A percentile compares a stretch with the other conserved stretches of the same genome.
Conservation (phyloP, 2,888 invertebrate genomes). For the Perdita meconis region DNA sequence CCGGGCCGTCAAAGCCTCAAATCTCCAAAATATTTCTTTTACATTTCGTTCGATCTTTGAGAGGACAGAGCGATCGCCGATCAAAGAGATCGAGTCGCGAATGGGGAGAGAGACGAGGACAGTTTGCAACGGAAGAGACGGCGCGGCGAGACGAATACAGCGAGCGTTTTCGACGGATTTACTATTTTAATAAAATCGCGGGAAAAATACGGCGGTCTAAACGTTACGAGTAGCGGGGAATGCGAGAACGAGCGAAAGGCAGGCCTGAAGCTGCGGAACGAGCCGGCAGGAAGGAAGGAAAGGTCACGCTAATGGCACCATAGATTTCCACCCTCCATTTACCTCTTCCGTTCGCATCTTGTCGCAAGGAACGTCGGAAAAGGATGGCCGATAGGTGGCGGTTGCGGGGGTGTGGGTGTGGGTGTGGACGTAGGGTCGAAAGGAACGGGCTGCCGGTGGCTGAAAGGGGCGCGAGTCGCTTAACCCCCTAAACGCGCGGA, state of each 20-base stretch:
- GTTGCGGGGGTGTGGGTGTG: not conserved
- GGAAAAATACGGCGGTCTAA: conserved; percentile 46
- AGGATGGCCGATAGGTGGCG: conserved; percentile 33
- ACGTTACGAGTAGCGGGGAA: conserved; percentile 53
- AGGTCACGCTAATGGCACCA: conserved; percentile 71
- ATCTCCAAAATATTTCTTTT: too few relatives aligned
- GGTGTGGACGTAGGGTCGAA: conserved; percentile 8
- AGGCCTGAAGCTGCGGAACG: conserved; percentile 8
- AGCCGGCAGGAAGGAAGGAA: conserved; percentile 37
- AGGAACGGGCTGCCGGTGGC: conserved; percentile 55
- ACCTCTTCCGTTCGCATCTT: conserved; percentile 64
- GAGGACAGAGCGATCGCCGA: too few relatives aligned
- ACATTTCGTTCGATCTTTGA: too few relatives aligned
- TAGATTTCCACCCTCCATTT: conserved; percentile 71
- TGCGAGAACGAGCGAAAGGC: conserved; percentile 15
- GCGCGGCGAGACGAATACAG: conserved; percentile 3
- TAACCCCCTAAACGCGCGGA: conserved; percentile 74
- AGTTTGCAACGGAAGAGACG: not conserved
- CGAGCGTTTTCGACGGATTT: conserved; percentile 62
- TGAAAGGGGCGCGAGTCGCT: conserved; percentile 74
- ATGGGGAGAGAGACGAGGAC: not conserved
- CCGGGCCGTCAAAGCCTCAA: too few relatives aligned
- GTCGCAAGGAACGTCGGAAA: conserved; percentile 25
- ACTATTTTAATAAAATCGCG: conserved; percentile 72
- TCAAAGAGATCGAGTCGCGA: too few relatives aligned